Evolutionary conservation across 2,113 vertebrate genomes (phyloP), one percentile per base, ranked within the genome.

Genomic region (Patagioenas fasciata): DNA sequence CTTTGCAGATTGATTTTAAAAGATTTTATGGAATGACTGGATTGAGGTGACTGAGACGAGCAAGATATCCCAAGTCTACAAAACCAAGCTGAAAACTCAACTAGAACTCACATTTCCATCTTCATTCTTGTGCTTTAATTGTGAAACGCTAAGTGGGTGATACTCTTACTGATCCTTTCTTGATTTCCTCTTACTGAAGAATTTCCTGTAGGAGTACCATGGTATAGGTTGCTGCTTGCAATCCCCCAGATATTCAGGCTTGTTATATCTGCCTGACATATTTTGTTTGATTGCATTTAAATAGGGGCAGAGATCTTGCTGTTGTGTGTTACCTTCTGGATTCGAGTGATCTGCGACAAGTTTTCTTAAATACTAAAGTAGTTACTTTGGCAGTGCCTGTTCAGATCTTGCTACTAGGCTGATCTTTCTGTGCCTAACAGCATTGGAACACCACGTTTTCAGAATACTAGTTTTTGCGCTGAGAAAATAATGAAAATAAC

Each of bases 31-130:
- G 19, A 80, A 51, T 56, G 6, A 57, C 48, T 84, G 38, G 28
- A 53, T 66, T 66, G 80, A 54, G 12, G 47, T 79, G 47, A 62
- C 51, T 50, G 57, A 79, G 60, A 48, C 2, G 2, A 64, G 31
- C 44, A 47, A 47, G 44, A 47, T 9, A 10, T 81, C 15, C 10
- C 15, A 78, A 14, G 7, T 88, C 70, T 62, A 79, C n/a, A 62
- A 61, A 2, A 32, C 16, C 38, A 83, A 53, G 13, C 29, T 77
- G 61, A 71, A 89, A 62, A 61, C 16, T 80, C 58, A 80, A 60
- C 21, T 18, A 48, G 32, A 61, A 51, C 29, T 72, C 9, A 12
- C 2, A 25, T 88, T 92, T 82, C 25, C 0, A 0, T 62, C 57
- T 88, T 74, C n/a, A 11, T 81, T 90, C 9, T 31, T 53, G 24